phyloP scores from a whole-genome alignment of 2,797 vertebrate species.

The Ispidina picta region DNA sequence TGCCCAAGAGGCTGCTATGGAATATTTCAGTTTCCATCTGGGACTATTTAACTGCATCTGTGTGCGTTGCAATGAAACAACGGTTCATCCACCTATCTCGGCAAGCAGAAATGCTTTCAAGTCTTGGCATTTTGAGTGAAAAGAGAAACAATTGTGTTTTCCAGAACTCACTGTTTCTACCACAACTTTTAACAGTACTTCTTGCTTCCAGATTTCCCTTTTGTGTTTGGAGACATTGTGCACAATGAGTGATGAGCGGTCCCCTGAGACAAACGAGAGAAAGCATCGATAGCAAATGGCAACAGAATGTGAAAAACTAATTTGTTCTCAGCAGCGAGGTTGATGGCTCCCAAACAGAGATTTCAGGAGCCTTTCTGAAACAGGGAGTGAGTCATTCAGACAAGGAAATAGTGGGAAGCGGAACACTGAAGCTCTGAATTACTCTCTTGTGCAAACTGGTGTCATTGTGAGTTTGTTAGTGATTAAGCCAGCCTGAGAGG shows the following conservation, averaged over 20 bases:
- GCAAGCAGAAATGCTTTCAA: slow-evolving; percentile 49
- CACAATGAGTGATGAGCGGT: not conserved
- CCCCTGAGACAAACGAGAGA: not conserved
- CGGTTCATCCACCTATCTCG: slow-evolving; percentile 49
- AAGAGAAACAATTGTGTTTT: slow-evolving; percentile 46
- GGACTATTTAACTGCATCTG: slow-evolving; percentile 70
- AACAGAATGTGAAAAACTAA: not conserved
- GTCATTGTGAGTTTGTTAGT: not conserved
- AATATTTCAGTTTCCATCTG: slow-evolving; percentile 71
- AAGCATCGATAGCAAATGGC: slow-evolving; percentile 29
- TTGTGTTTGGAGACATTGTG: slow-evolving; percentile 38
- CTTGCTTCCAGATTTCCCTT: slow-evolving; percentile 41
- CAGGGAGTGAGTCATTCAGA: not conserved
- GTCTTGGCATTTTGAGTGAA: slow-evolving; percentile 19
- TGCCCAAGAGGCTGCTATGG: slow-evolving; percentile 69
- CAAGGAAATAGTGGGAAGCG: not conserved
- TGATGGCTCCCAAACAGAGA: slow-evolving; percentile 19
- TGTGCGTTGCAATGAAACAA: slow-evolving; percentile 53
- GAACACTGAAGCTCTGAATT: not conserved
- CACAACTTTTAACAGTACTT: slow-evolving; percentile 3
- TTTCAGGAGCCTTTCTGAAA: not conserved
- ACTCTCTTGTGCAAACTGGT: not conserved
- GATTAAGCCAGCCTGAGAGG: not conserved
- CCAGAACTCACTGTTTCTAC: slow-evolving; percentile 38
- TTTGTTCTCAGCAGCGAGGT: not conserved